Evolutionary conservation across 2,888 invertebrate species (phyloP).

Genomic region (Lasioglossum malachurum): DNA sequence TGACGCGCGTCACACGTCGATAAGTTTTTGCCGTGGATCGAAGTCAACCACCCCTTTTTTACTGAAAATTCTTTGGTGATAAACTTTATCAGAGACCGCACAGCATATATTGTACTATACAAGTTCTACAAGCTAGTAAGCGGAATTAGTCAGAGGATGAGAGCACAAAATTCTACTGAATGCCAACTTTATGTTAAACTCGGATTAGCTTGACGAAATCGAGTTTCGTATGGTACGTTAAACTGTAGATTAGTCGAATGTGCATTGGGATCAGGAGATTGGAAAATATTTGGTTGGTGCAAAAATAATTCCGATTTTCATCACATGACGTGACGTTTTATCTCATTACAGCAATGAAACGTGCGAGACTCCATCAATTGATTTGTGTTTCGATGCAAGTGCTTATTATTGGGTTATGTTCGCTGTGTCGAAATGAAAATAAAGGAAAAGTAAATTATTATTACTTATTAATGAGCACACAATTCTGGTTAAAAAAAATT

Average conservation of each 20-base stretch:
- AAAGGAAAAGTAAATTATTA: background rate
- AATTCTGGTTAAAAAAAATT: background rate
- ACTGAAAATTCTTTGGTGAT: background rate
- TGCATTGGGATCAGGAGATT: background rate
- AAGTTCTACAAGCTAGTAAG: background rate
- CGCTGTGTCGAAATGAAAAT: background rate
- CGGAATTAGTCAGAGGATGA: background rate
- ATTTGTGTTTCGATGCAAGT: background rate
- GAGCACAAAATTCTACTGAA: background rate
- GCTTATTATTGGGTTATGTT: background rate
- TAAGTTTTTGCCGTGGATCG: constrained; percentile 42
- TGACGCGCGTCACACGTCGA: constrained; percentile 58
- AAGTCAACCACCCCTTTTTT: constrained; percentile 17
- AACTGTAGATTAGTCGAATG: background rate
- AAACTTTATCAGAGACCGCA: background rate
- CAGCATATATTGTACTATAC: background rate
- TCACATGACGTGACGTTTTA: background rate
- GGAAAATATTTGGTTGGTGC: background rate
- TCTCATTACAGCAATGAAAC: background rate
- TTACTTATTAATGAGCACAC: too few species aligned
- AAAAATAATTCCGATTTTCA: background rate
- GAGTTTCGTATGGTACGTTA: background rate
- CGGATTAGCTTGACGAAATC: background rate
- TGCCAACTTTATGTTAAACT: background rate
- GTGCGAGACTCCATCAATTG: background rate